phyloP scores from a whole-genome alignment of 2,888 invertebrate species.

The Netelia melanura region DNA sequence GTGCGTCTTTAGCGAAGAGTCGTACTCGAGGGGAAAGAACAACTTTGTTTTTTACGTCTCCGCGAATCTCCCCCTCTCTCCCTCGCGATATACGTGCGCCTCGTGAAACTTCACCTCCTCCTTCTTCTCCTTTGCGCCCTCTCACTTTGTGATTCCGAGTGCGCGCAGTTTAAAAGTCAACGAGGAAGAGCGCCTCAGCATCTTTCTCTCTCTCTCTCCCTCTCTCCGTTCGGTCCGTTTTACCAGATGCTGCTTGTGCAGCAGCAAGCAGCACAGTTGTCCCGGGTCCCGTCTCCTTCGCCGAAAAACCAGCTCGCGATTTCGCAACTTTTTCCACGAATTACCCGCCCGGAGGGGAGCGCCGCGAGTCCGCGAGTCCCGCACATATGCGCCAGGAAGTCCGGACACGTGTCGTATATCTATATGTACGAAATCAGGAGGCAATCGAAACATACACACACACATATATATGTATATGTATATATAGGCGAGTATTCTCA shows the following conservation, averaged over 20 bases:
- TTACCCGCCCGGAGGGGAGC: conserved; percentile 38
- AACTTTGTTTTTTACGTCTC: conserved; percentile 71
- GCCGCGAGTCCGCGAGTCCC: conserved; percentile 34
- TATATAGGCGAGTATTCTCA: background rate
- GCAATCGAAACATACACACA: background rate
- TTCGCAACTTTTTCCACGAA: conserved; percentile 74
- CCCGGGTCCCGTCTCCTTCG: background rate
- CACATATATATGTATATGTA: conserved; percentile 15
- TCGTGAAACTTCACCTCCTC: background rate
- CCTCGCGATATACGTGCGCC: conserved; percentile 3
- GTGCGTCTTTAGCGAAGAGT: conserved; percentile 34
- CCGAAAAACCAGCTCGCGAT: conserved; percentile 71
- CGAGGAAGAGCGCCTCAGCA: conserved; percentile 71
- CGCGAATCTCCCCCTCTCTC: conserved; percentile 2
- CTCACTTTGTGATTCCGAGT: conserved; percentile 40
- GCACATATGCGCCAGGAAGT: conserved; percentile 42
- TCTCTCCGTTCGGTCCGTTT: conserved; percentile 40
- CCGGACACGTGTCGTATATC: conserved; percentile 10
- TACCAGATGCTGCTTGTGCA: conserved; percentile 54
- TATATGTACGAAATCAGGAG: conserved; percentile 8
- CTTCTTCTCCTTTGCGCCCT: background rate
- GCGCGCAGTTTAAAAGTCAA: conserved; percentile 75
- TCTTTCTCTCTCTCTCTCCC: conserved; percentile 6
- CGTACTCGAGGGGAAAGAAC: conserved; percentile 57
- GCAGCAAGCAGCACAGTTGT: background rate